These are phyloP conservation scores for Brachyopa scutellaris DNA, from an alignment of 2,888 invertebrate species.

Conservation along the genomic window DNA sequence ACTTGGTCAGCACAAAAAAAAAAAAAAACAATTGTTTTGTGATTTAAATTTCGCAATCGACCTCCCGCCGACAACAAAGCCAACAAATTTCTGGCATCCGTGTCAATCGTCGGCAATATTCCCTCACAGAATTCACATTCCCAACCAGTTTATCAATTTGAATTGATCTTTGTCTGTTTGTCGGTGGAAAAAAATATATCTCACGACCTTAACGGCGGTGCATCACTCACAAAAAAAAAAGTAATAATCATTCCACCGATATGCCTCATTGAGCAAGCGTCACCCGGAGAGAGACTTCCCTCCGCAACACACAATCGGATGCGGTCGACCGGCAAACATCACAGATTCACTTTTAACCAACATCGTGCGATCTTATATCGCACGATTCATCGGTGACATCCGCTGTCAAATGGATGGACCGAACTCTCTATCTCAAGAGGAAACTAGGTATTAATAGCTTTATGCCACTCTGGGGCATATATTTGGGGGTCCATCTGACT, in stretches of 20 bases:
- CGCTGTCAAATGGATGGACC: background rate
- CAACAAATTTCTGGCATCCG: background rate
- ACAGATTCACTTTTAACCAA: slow-evolving; percentile 28
- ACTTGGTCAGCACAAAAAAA: background rate
- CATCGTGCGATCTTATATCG: slow-evolving; percentile 36
- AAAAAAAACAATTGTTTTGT: too few species aligned
- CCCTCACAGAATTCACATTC: background rate
- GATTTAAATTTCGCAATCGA: background rate
- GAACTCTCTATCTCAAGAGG: background rate
- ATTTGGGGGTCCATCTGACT: slow-evolving; percentile 11
- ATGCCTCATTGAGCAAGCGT: slow-evolving; percentile 39
- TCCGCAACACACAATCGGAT: background rate
- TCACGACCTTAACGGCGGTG: too few species aligned
- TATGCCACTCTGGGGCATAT: background rate
- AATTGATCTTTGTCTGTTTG: slow-evolving; percentile 4
- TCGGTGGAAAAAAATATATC: background rate
- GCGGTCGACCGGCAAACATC: slow-evolving; percentile 20
- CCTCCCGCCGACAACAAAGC: background rate
- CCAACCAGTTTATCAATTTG: background rate
- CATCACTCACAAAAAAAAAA: too few species aligned
- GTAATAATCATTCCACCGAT: background rate
- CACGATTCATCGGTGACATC: slow-evolving; percentile 46
- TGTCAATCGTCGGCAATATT: background rate
- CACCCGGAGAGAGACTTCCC: slow-evolving; percentile 31
- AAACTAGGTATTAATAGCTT: background rate